Evolutionary conservation across 2,113 vertebrate genomes (phyloP).

Genomic region (Gymnobelideus leadbeateri): DNA sequence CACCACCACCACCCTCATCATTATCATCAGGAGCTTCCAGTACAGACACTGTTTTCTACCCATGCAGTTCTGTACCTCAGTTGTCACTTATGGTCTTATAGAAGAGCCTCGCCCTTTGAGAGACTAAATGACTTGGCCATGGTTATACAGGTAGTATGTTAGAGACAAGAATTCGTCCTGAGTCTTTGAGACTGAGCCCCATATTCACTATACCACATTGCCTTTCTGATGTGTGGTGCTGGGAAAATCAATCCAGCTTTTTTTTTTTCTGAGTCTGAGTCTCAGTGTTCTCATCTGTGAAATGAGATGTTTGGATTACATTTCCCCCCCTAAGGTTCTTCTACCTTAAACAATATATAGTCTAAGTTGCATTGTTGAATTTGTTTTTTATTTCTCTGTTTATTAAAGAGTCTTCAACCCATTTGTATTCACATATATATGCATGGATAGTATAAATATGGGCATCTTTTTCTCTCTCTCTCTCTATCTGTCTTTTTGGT

Average conservation of each 20-base stretch:
- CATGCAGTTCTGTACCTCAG: background rate
- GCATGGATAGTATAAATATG: background rate
- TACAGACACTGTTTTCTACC: background rate
- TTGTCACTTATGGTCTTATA: background rate
- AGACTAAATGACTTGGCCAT: background rate
- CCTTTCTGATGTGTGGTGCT: background rate
- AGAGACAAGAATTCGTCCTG: background rate
- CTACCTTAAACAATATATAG: background rate
- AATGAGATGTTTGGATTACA: background rate
- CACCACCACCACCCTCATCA: background rate
- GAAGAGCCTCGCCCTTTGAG: background rate
- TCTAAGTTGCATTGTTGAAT: background rate
- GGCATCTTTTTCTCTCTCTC: background rate
- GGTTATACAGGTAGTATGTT: background rate
- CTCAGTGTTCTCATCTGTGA: background rate
- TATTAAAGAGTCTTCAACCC: background rate
- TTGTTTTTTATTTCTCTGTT: background rate
- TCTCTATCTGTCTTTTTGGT: background rate
- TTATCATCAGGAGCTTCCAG: background rate
- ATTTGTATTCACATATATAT: background rate
- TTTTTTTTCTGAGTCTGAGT: background rate
- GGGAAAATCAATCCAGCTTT: background rate
- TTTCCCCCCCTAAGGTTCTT: background rate
- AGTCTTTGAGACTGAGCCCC: background rate
- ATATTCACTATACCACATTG: background rate